phyloP scores from a whole-genome alignment of 2,797 vertebrate species.

The Macropus fuliginosus region DNA sequence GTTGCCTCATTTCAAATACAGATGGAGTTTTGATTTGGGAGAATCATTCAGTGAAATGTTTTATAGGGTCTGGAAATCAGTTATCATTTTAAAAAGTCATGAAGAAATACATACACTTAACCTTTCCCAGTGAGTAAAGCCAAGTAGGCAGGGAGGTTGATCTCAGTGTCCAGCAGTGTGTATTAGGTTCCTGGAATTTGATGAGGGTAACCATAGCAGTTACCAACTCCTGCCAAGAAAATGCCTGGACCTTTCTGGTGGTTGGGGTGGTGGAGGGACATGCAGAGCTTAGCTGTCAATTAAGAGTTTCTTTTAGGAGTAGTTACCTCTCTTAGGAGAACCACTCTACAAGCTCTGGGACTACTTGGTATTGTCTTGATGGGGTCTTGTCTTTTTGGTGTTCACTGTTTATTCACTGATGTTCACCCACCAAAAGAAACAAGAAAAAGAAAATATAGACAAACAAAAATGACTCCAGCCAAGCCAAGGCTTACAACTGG shows the following conservation, averaged over 20 bases:
- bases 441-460: not conserved
- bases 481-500: no score
- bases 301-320: not conserved
- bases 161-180: conserved; percentile 61
- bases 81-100: conserved; percentile 64
- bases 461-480: not conserved
- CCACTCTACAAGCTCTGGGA: no score
- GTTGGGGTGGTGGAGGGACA: conserved; percentile 1
- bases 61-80: conserved; percentile 62
- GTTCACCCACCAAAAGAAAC: not conserved
- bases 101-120: conserved; percentile 64
- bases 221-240: conserved; percentile 44
- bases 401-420: not conserved
- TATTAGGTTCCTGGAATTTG: conserved; percentile 70
- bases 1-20: conserved; percentile 45
- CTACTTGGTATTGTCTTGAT: not conserved
- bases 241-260: conserved; percentile 41
- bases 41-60: conserved; percentile 66
- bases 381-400: not conserved
- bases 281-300: not conserved
- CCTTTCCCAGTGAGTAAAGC: conserved; percentile 66
- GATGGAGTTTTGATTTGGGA: conserved; percentile 71
- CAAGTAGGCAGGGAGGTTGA: conserved; percentile 44
- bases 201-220: conserved; percentile 51
- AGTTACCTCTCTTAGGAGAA: not conserved